Percentiles rank a stretch among this genome's conserved stretches.
Evolutionary conservation across 2,888 invertebrate genomes (phyloP).

Genomic region (Cylindroiulus punctatus): DNA sequence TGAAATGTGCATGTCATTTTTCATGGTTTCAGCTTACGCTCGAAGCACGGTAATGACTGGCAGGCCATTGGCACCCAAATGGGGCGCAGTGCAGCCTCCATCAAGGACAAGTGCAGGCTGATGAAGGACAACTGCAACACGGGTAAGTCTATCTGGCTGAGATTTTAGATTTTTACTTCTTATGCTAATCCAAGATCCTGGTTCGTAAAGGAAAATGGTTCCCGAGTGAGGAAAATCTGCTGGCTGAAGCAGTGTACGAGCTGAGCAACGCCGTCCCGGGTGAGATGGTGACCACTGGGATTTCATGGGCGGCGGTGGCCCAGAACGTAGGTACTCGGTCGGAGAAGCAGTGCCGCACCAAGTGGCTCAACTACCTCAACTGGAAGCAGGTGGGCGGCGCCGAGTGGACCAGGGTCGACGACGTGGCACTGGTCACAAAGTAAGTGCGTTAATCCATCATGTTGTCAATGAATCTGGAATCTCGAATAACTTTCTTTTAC

Average conservation of each 20-base stretch:
- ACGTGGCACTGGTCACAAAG: slow-evolving; percentile 67
- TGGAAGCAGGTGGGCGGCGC: slow-evolving; percentile 68
- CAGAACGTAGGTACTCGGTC: slow-evolving; percentile 67
- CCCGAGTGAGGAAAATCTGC: slow-evolving; percentile 66
- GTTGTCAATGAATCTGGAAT: too few relatives aligned
- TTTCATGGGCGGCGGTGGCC: slow-evolving; percentile 67
- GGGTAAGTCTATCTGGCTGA: slow-evolving; percentile 61
- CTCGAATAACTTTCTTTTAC: neutral
- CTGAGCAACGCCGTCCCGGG: slow-evolving; percentile 65
- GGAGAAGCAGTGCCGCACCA: slow-evolving; percentile 69
- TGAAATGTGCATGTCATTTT: neutral
- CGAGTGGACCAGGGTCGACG: slow-evolving; percentile 68
- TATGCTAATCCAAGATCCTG: neutral
- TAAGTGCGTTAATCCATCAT: slow-evolving; percentile 58
- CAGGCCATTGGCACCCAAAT: slow-evolving; percentile 67
- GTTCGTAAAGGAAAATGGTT: slow-evolving; percentile 65
- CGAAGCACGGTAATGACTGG: slow-evolving; percentile 68
- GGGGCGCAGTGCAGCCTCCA: slow-evolving; percentile 68
- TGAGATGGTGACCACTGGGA: slow-evolving; percentile 66
- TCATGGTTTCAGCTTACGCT: slow-evolving; percentile 59
- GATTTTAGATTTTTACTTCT: neutral
- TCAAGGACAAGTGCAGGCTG: slow-evolving; percentile 68
- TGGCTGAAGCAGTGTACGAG: slow-evolving; percentile 67
- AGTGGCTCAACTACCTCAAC: slow-evolving; percentile 69
- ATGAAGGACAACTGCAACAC: slow-evolving; percentile 68